Conservation (phyloP, 2,797 vertebrate species). For the Naso thynnoides region DNA sequence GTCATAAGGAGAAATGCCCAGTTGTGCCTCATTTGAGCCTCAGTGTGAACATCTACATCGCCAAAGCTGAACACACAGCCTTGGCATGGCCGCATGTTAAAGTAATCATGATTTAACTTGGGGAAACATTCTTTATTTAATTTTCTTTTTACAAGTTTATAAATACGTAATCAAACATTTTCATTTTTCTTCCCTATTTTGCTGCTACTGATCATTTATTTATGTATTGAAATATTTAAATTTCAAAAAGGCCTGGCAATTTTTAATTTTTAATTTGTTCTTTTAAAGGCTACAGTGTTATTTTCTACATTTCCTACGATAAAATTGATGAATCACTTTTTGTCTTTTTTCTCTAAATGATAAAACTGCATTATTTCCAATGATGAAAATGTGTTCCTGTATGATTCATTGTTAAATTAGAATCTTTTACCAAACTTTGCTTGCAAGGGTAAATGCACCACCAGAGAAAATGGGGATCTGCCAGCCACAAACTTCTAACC, state of each 20-base stretch:
- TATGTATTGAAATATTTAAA: not conserved
- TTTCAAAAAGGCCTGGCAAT: not conserved
- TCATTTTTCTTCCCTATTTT: not conserved
- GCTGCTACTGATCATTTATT: slow-evolving; percentile 19
- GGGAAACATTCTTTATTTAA: not conserved
- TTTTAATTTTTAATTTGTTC: not conserved
- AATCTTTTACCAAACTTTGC: not conserved
- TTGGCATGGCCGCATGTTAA: not conserved
- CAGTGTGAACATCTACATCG: not conserved
- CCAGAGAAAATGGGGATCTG: not conserved
- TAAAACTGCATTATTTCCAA: not conserved
- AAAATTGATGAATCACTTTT: not conserved
- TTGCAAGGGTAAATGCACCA: not conserved
- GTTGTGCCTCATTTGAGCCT: not conserved
- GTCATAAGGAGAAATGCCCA: not conserved
- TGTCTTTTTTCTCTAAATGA: not conserved
- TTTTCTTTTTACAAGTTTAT: not conserved
- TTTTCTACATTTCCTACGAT: not conserved
- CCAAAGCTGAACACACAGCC: not conserved
- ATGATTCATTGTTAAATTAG: not conserved
- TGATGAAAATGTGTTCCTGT: not conserved
- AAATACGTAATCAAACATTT: not conserved
- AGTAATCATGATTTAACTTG: not conserved
- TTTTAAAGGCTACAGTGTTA: not conserved
- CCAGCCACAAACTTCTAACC: not conserved